Base-by-base conservation (phyloP, 2,113 vertebrate species). In the Callipepla squamata region DNA sequence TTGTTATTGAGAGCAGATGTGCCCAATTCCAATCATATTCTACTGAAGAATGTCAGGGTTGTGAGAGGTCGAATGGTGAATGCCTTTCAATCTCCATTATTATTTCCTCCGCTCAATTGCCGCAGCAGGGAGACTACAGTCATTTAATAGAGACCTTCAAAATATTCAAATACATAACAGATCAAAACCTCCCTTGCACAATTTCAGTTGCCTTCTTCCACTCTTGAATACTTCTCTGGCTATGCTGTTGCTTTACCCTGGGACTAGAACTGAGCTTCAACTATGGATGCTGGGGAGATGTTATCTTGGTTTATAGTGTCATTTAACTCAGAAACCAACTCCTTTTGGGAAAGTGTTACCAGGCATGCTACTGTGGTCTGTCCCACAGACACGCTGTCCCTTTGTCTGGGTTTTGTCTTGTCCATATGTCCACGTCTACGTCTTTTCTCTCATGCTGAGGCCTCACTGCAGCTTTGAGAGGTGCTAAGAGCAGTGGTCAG, bases 1-100 rank as follows among this genome's bases (percentile, higher is more conserved):
- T 97, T 96, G 93, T 97, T 98, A 98, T 98, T 97, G 96, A 95
- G 97, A 98, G 97, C 97, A 98, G 98, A 98, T 98, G 97, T 98
- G 95, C 92, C 91, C 94, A 91, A 87, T 97, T 94, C 95, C 97
- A 97, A 95, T 97, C 94, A 78, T 93, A 93, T 95, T 97, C 97
- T 97, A 94, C 95, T 96, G 95, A 97, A 97, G 96, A 97, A 94
- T 66, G 89, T 92, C 26, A 76, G 87, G 96, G 97, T 96, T 97
- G 88, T 10, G 1, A 94, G 89, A 97, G 97, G 97, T 98, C 77
- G 76, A 87, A 94, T 94, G 67, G 92, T 96, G 97, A 97, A 90
- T 75, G 94, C 96, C 94, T 98, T 97, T 98, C 97, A 97, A 97
- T 98, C 97, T 98, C 94, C 92, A 96, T 98, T 97, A 98, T 98